Conservation (phyloP, 1,140 invertebrate genomes). For the Acromyrmex charruanus region DNA sequence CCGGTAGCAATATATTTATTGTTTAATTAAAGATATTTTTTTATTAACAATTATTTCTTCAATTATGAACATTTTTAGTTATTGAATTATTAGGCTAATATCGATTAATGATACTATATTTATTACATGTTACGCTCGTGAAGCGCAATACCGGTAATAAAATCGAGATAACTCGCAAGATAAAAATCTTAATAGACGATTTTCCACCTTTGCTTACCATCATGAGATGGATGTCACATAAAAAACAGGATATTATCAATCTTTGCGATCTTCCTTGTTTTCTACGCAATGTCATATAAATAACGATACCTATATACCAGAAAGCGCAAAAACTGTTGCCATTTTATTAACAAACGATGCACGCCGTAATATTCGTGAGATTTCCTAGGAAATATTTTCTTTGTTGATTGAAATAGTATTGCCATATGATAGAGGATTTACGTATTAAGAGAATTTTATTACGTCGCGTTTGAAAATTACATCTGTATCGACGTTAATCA, state of each 20-base stretch:
- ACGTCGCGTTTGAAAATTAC: constrained; percentile 37
- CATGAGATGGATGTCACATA: constrained; percentile 18
- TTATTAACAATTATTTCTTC: neutral
- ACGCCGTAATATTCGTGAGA: constrained; percentile 20
- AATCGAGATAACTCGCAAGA: constrained; percentile 8
- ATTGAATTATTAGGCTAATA: neutral
- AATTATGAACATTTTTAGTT: neutral
- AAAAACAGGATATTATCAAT: constrained; percentile 37
- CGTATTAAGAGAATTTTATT: constrained; percentile 12
- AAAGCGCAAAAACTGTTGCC: constrained; percentile 27
- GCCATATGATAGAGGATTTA: constrained; percentile 5
- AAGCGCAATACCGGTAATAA: constrained; percentile 7
- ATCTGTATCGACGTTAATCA: constrained; percentile 42
- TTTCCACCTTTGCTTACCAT: constrained; percentile 28
- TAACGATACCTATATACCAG: neutral
- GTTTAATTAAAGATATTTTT: neutral
- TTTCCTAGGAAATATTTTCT: constrained; percentile 38
- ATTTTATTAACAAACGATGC: constrained; percentile 28
- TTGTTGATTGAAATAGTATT: constrained; percentile 32
- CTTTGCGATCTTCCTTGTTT: constrained; percentile 22
- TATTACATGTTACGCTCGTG: neutral
- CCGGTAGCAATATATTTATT: neutral
- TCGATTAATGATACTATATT: constrained; percentile 1
- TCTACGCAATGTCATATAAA: constrained; percentile 2
- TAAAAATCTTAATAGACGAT: constrained; percentile 52